Base-by-base conservation (phyloP, 2,113 vertebrate species). In the Anguilla japonica region DNA sequence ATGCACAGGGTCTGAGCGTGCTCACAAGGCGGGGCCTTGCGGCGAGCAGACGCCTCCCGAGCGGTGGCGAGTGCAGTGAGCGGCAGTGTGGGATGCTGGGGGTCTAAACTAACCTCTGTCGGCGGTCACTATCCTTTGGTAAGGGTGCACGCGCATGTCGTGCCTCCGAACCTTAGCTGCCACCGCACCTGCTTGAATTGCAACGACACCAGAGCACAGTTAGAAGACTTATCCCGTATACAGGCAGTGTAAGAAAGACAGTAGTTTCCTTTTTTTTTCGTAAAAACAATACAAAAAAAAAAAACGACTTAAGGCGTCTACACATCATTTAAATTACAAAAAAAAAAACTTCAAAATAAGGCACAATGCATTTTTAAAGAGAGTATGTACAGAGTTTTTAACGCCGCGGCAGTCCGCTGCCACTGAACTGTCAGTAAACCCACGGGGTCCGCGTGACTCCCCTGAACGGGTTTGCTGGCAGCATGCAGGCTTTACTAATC, bases 111-210 rank as follows among this genome's bases (percentile, higher is more conserved):
- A 98, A 99, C 98, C 98, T 99, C 98, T 97, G 97, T 99, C 98
- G 98, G 98, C 97, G 98, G 98, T 98, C 98, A 99, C 96, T 98
- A 99, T 97, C 98, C 98, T 99, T 99, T 99, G 98, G 98, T 99
- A 99, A 99, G 98, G 98, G 98, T 99, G 98, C 98, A 99, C 97
- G 95, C 98, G 98, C 97, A 99, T 98, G 97, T 99, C 98, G 97
- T 99, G 98, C 97, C 98, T 99, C 97, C 98, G 98, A 96, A 99
- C 97, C 98, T 99, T 99, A 99, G 98, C 97, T 96, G 98, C 98
- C 98, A 99, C 97, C 96, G 98, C 98, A 98, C 98, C 98, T 99
- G 99, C 97, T 99, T 97, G 98, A 96, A 97, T 97, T 96, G 97
- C 96, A 97, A 98, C 93, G 92, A 98, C 93, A 96, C 97, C 98